Evolutionary conservation across 1,140 invertebrate species (phyloP).

Genomic region (Orius insidiosus): DNA sequence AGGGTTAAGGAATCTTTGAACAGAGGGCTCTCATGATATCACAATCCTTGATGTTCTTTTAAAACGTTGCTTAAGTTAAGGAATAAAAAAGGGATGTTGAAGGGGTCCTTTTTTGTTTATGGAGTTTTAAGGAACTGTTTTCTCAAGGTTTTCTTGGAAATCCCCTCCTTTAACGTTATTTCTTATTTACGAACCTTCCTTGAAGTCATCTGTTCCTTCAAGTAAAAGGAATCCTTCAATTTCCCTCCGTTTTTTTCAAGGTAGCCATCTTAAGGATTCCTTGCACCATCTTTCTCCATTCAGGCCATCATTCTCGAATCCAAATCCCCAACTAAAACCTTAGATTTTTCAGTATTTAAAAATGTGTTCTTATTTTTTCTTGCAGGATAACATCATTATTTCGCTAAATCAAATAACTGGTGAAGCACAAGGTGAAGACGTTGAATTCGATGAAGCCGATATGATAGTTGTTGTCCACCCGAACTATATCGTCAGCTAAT

Average conservation of each 20-base stretch:
- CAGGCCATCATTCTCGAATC: too few relatives aligned
- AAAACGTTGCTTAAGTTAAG: too few relatives aligned
- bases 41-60: too few relatives aligned
- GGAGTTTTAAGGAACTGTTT: too few relatives aligned
- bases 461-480: conserved; percentile 86
- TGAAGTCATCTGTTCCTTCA: too few relatives aligned
- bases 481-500: conserved; percentile 51
- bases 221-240: too few relatives aligned
- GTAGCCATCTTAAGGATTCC: not conserved
- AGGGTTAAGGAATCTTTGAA: too few relatives aligned
- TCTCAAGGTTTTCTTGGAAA: not conserved
- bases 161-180: too few relatives aligned
- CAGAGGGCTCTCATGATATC: too few relatives aligned
- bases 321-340: not conserved
- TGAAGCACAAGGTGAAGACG: conserved; percentile 29
- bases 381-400: conserved; percentile 79
- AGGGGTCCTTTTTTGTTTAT: too few relatives aligned
- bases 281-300: not conserved
- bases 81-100: too few relatives aligned
- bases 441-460: conserved; percentile 53
- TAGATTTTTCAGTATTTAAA: not conserved
- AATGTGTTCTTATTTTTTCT: conserved; percentile 19
- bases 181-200: too few relatives aligned
- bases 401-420: conserved; percentile 56
- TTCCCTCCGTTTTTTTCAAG: not conserved